Evolutionary conservation across 2,797 vertebrate genomes (phyloP), one percentile per base, ranked within the genome.

Genomic region (Poliocrania exsul): DNA sequence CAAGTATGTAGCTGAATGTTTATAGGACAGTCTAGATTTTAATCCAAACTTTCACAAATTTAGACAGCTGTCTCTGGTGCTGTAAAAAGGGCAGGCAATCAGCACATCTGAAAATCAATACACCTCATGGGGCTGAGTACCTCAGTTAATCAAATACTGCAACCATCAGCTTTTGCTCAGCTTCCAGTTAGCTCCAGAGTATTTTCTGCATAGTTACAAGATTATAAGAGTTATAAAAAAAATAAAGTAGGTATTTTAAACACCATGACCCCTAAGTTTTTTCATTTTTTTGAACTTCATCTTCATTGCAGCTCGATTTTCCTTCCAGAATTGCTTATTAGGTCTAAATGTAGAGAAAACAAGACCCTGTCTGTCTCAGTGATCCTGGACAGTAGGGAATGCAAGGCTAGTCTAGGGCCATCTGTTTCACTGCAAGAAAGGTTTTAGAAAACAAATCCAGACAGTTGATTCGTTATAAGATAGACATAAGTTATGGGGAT

Each of bases 61-160:
- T 73, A 84, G 47, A 49, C 86, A 82, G 51, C 25, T 82, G 73
- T 74, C 60, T 88, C 73, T 64, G 42, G 21, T 26, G 40, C 51
- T 73, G 29, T 61, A 77, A 33, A 65, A 93, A 83, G 40, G 24
- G 15, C 25, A 50, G 8, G 64, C 26, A 65, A 42, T 57, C 69
- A 95, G 75, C n/a, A 56, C 37, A 86, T 88, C 40, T 70, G 81
- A 84, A 95, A 95, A 96, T 93, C 70, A 77, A 88, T 83, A 70
- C 1, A 91, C 33, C 56, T 83, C 66, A 15, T 47, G 70, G 80
- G 56, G 23, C 40, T 51, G 40, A 69, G 21, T 79, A 86, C 56
- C 67, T 94, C 9, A 0, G 60, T 86, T 90, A 86, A 79, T 88
- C 70, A 81, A 88, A 95, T 73, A 81, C 40, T 73, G 33, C 28